Base-by-base conservation (phyloP, 1,140 invertebrate species). In the Lepidurus arcticus region DNA sequence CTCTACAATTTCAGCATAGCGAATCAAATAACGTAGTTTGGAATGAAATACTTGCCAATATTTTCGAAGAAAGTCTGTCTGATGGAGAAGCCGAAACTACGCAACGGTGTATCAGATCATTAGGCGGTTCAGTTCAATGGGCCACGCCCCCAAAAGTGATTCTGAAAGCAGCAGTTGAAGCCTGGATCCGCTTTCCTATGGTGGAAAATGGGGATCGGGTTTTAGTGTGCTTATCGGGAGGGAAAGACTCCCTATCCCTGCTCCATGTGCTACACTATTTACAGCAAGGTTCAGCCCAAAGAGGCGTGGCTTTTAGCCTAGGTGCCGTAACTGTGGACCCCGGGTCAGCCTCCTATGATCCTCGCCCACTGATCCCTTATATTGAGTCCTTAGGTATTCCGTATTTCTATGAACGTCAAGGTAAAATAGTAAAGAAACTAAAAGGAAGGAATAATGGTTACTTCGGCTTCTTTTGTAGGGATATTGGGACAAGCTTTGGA, bases 231-330 rank as follows among this genome's bases (percentile, higher is more conserved):
- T 85, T 96, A n/a, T 92, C 92, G 0, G 93, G 91, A 0, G 92
- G 92, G 0, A 92, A 91, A 79, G 92, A 93, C 82, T 96, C 94
- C 0, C 84, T 96, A 1, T 90, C 91, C 1, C 85, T 97, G 0
- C 85, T 97, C 1, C 94, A 97, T 83, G 91, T 92, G 1, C 86
- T 97, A 78, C 90, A 91, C 77, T 93, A 96, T 82, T 94, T 94
- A 83, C 91, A 93, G 85, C 92, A 90, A 84, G 92, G 94, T 82
- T 88, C 89, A 1, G 86, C 88, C 74, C 89, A 90, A 10, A 91
- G 93, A 84, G 92, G 92, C 2, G 87, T 94, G 21, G 86, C 90
- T 73, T 96, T 96, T 82, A 88, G 89, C 42, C 86, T 94, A 75
- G 92, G 91, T 34, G 92, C 91, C 2, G 89, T 91, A 11, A 94